Base-by-base conservation (phyloP, 2,113 vertebrate species). In the Psophia crepitans region DNA sequence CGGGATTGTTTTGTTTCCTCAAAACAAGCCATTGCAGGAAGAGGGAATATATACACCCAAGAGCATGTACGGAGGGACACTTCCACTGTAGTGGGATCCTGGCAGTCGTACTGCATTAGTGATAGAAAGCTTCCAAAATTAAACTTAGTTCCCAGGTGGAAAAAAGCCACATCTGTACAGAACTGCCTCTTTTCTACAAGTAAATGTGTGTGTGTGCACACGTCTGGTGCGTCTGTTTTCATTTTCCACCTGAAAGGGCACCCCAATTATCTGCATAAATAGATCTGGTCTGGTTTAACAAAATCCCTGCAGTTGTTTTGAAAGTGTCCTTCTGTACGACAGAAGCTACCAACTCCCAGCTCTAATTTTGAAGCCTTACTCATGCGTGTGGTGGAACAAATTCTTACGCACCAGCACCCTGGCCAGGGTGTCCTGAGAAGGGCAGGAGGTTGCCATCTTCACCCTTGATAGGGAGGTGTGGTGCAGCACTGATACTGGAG, bases 191-290 rank as follows among this genome's bases (percentile, higher is more conserved):
- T 57, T 18, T 41, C 57, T 76, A 44, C 15, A 43, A 4, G 19
- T 24, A 51, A 5, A n/a, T n/a, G n/a, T n/a, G n/a, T 8, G n/a
- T 51, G 41, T 22, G 39, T 11, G 28, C 33, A 37, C 22, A 43
- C 0, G 0, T 23, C 28, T 54, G 32, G 13, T 22, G n/a, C 28
- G 18, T 43, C 61, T 32, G 15, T 68, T 51, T 32, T 43, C 26
- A 1, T 81, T 46, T 15, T 22, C 73, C 60, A 15, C 21, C 73
- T 48, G 68, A 49, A 65, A 58, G 27, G 54, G 11, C 68, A 79
- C 41, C 54, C 53, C 41, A 19, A 3, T 64, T 24, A 48, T 11
- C 77, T 74, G 73, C 79, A 23, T 12, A 28, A 1, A 1, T 5
- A 30, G 46, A 22, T 21, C 9, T 12, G 51, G 41, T 48, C 19